Evolutionary conservation across 64 coral and sea anemone species (phyloP).

Genomic region (Montipora sp.): DNA sequence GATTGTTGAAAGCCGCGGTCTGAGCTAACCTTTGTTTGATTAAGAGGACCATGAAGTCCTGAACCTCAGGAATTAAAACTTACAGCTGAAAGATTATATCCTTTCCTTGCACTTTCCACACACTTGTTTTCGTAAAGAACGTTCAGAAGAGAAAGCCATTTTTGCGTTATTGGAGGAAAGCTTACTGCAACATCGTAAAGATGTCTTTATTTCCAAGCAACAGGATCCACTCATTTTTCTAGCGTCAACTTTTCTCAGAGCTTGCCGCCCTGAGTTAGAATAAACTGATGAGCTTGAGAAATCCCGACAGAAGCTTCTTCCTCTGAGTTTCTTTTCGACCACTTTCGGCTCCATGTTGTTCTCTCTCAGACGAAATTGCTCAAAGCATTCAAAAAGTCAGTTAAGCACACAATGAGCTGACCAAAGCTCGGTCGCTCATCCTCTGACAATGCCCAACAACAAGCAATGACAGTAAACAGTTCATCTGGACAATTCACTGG

Average conservation of each 20-base stretch:
- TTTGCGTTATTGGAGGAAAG: background rate
- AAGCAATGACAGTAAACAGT: slow-evolving; percentile 95
- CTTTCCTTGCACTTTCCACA: background rate
- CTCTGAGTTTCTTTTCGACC: background rate
- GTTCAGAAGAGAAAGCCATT: background rate
- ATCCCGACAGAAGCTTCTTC: background rate
- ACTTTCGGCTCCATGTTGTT: background rate
- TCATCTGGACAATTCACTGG: slow-evolving; percentile 96
- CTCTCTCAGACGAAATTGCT: slow-evolving; percentile 88
- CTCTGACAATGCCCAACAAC: slow-evolving; percentile 96
- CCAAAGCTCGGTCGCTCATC: slow-evolving; percentile 93
- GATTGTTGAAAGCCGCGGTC: too few relatives aligned
- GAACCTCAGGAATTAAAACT: too few relatives aligned
- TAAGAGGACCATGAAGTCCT: too few relatives aligned
- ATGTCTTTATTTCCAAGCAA: too few relatives aligned
- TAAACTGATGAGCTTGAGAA: background rate
- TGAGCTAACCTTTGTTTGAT: too few relatives aligned
- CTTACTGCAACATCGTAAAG: background rate
- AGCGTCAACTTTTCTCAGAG: too few relatives aligned
- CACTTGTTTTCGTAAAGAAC: background rate
- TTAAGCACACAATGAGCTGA: slow-evolving; percentile 89
- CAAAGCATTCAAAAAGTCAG: slow-evolving; percentile 91
- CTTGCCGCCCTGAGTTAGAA: background rate
- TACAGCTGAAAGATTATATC: background rate
- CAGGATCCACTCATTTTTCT: too few relatives aligned